These are phyloP conservation scores for Parazoanthus darwini DNA, from an alignment of 92 coral and sea anemone genomes.

Conservation along the genomic window DNA sequence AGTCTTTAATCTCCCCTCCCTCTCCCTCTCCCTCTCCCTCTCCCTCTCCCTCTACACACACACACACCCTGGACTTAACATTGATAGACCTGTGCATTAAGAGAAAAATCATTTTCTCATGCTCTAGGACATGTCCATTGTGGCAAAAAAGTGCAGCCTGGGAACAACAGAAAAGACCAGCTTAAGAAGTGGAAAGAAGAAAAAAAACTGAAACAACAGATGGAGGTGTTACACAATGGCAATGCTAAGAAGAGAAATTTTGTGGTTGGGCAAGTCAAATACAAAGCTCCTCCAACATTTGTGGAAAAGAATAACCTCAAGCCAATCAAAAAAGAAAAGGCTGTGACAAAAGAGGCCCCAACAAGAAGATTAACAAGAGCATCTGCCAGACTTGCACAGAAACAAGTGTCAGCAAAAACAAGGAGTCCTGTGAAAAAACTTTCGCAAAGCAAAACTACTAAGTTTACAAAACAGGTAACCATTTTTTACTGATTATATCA, in stretches of 20 bases:
- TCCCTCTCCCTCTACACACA: no score
- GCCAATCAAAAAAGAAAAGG: conserved; percentile 26
- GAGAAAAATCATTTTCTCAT: background rate
- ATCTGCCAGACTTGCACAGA: conserved; percentile 66
- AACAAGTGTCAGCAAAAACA: conserved; percentile 23
- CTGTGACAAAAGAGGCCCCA: conserved; percentile 14
- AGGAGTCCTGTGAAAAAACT: conserved; percentile 45
- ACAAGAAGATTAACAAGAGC: conserved; percentile 60
- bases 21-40: no score
- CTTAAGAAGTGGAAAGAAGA: conserved; percentile 85
- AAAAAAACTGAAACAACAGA: conserved; percentile 55
- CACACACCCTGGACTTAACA: no score
- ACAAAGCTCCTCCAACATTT: conserved; percentile 42
- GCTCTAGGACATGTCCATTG: background rate
- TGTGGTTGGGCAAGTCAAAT: conserved; percentile 70
- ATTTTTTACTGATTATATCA: no score
- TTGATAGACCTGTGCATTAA: no score
- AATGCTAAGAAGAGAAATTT: conserved; percentile 69
- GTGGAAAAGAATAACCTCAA: conserved; percentile 33
- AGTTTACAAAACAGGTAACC: no score
- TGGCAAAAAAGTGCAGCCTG: conserved; percentile 36
- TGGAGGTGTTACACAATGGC: conserved; percentile 49
- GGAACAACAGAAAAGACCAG: conserved; percentile 58
- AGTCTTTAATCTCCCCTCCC: no score
- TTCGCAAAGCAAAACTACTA: background rate